phyloP scores from a whole-genome alignment of 2,113 vertebrate genomes.

The Acrocephalus arundinaceus region DNA sequence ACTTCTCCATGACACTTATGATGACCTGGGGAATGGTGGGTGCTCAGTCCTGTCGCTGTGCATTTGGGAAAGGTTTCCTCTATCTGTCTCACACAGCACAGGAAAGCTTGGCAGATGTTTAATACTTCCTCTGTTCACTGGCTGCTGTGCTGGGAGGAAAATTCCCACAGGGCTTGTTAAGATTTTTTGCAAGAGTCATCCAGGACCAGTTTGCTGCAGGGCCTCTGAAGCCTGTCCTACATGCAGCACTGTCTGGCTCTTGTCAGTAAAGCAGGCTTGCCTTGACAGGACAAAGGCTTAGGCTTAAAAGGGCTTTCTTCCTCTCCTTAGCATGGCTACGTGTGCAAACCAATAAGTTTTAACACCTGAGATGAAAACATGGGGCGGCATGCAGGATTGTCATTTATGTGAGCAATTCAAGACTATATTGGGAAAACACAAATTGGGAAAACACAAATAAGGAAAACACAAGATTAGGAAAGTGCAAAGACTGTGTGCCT shows the following conservation, averaged over 20 bases:
- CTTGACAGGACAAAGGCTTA: rapidly evolving
- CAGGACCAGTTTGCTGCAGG: background rate
- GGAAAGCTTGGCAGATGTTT: background rate
- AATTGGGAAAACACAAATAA: background rate
- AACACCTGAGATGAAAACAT: background rate
- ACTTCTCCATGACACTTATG: rapidly evolving
- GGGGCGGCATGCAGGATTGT: background rate
- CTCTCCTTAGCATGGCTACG: background rate
- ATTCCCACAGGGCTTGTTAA: background rate
- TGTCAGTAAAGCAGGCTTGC: background rate
- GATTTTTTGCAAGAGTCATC: background rate
- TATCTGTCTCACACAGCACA: background rate
- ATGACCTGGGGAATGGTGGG: background rate
- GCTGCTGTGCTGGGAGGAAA: background rate
- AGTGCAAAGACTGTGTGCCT: background rate
- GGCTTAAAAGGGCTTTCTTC: background rate
- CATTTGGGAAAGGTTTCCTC: background rate
- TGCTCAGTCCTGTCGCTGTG: background rate
- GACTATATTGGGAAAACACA: background rate
- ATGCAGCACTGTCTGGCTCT: rapidly evolving
- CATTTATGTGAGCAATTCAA: background rate
- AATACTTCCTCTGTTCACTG: background rate
- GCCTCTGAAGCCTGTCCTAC: background rate
- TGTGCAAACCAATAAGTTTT: background rate
- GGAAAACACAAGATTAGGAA: background rate